A percentile compares a stretch with the other conserved stretches of the same genome.
Conservation (phyloP, 1,140 invertebrate genomes). For the Phymastichus coffea region DNA sequence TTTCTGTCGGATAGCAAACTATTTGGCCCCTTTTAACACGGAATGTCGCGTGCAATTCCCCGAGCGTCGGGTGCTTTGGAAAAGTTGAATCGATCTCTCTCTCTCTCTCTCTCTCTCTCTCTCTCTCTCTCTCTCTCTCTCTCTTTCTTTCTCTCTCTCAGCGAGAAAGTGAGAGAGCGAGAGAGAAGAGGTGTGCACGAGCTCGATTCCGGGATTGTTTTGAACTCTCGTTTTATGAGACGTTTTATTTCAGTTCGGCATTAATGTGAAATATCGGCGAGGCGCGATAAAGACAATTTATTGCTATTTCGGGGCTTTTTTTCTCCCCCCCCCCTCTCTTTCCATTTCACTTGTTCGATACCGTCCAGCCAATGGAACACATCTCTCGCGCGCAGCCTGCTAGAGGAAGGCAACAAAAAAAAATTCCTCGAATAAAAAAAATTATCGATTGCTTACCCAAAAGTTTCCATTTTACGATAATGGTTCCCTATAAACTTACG, state of each 20-base stretch:
- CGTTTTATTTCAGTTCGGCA: conserved; percentile 27
- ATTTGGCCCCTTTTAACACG: background rate
- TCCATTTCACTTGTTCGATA: background rate
- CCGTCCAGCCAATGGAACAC: background rate
- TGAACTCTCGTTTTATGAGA: conserved; percentile 27
- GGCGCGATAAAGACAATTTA: conserved; percentile 26
- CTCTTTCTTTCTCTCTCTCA: too few relatives aligned
- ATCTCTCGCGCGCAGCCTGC: background rate
- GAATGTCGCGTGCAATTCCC: background rate
- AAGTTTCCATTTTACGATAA: too few relatives aligned
- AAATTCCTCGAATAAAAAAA: too few relatives aligned
- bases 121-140: too few relatives aligned
- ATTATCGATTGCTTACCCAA: too few relatives aligned
- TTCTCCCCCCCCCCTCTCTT: background rate
- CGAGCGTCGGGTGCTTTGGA: background rate
- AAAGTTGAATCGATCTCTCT: conserved; percentile 8
- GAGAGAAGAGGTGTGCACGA: background rate
- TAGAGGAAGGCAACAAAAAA: background rate
- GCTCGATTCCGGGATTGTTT: conserved; percentile 18
- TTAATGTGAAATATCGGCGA: conserved; percentile 26
- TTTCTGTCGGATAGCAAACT: background rate
- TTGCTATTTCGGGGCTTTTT: conserved; percentile 12
- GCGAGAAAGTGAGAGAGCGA: too few relatives aligned
- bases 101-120: background rate
- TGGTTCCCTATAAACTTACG: too few relatives aligned